phyloP scores from a whole-genome alignment of 2,888 invertebrate genomes.

The Nasonia oneida region DNA sequence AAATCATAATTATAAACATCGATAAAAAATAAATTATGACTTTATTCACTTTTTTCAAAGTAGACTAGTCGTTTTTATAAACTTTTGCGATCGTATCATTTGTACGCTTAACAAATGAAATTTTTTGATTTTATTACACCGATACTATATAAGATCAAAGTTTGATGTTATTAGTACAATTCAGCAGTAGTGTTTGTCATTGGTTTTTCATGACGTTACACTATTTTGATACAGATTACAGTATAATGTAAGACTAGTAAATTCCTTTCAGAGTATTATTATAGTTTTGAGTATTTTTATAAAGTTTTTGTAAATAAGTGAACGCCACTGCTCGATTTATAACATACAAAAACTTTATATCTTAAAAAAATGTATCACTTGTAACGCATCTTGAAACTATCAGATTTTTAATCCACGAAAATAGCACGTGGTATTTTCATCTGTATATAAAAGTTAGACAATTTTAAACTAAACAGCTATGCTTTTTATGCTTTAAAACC shows the following conservation, averaged over 20 bases:
- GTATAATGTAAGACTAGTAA: background rate
- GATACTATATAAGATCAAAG: background rate
- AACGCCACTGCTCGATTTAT: background rate
- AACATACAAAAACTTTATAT: background rate
- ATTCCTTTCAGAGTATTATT: background rate
- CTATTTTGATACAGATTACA: background rate
- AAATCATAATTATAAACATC: background rate
- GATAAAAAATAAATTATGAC: background rate
- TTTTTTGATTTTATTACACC: background rate
- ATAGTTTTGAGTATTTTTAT: background rate
- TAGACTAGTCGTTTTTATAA: background rate
- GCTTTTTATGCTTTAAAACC: too few species aligned
- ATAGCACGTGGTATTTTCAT: background rate
- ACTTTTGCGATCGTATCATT: background rate
- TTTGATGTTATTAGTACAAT: background rate
- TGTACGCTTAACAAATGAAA: background rate
- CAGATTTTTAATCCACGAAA: background rate
- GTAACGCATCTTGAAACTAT: background rate
- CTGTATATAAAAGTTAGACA: background rate
- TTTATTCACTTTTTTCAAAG: background rate
- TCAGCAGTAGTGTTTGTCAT: background rate
- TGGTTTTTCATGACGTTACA: background rate
- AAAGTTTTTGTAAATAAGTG: background rate
- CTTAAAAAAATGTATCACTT: too few species aligned
- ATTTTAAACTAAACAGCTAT: too few species aligned